Evolutionary conservation across 64 coral and sea anemone genomes (phyloP).

Genomic region (Orbicella faveolata): DNA sequence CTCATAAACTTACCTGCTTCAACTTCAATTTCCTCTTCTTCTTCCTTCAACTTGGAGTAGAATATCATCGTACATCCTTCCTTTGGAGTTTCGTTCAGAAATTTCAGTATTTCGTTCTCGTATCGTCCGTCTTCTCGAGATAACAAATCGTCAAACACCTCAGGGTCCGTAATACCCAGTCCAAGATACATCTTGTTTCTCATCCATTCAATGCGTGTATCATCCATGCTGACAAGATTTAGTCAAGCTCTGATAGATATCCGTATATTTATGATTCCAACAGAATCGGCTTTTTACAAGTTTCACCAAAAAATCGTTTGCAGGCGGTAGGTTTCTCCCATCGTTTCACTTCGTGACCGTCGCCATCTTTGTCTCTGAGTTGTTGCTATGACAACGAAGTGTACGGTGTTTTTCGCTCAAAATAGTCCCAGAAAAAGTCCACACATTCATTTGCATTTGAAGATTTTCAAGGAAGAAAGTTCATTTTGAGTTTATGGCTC

Average conservation of each 20-base stretch:
- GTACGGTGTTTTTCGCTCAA: too few relatives aligned
- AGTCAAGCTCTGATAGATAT: neutral
- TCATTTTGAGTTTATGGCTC: too few relatives aligned
- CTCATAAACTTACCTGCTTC: conserved; percentile 43
- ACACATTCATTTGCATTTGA: too few relatives aligned
- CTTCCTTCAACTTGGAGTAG: conserved; percentile 83
- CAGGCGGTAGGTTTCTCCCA: neutral
- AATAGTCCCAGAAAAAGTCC: too few relatives aligned
- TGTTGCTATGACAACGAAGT: conserved; percentile 32
- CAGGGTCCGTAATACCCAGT: conserved; percentile 87
- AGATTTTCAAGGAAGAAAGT: too few relatives aligned
- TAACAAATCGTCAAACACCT: conserved; percentile 98
- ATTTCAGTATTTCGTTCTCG: conserved; percentile 90
- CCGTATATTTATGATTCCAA: neutral
- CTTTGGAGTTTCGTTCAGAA: conserved; percentile 92
- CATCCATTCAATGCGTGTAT: conserved; percentile 97
- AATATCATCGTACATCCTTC: conserved; percentile 92
- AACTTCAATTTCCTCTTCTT: conserved; percentile 75
- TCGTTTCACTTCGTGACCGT: neutral
- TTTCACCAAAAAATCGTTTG: neutral
- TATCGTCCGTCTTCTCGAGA: conserved; percentile 90
- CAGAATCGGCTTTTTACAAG: neutral
- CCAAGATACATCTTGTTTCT: conserved; percentile 88
- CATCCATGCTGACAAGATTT: conserved; percentile 71
- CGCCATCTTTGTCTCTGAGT: conserved; percentile 11